A percentile compares a stretch with the other conserved stretches of the same genome.
phyloP scores from a whole-genome alignment of 2,888 invertebrate species.

The Chrysodeixis includens region DNA sequence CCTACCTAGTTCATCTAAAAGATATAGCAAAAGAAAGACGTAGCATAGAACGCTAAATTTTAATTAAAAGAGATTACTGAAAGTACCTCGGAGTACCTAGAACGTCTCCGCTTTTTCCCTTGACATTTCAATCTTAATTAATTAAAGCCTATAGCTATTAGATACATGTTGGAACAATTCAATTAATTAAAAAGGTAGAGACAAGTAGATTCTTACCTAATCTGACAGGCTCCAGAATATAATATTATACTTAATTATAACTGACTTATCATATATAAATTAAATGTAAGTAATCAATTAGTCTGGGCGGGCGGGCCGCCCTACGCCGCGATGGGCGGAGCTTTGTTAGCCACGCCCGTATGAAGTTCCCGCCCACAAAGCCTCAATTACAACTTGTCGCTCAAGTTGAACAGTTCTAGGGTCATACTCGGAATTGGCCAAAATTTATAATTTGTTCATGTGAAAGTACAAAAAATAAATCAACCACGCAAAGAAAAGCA shows the following conservation, averaged over 20 bases:
- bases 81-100: not conserved
- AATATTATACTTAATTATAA: slow-evolving; percentile 30
- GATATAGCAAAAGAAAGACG: too few relatives aligned
- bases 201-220: slow-evolving; percentile 9
- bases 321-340: slow-evolving; percentile 48
- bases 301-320: slow-evolving; percentile 46
- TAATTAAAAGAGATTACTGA: not conserved
- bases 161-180: not conserved
- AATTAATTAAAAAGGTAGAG: not conserved
- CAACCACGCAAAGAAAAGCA: too few relatives aligned
- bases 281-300: slow-evolving; percentile 59
- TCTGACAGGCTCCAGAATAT: slow-evolving; percentile 17
- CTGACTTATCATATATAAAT: slow-evolving; percentile 32
- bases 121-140: not conserved
- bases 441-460: slow-evolving; percentile 32
- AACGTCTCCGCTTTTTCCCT: not conserved
- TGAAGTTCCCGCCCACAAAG: slow-evolving; percentile 49
- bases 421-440: slow-evolving; percentile 9
- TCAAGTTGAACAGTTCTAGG: slow-evolving; percentile 40
- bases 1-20: too few relatives aligned
- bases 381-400: slow-evolving; percentile 51
- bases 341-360: slow-evolving; percentile 42
- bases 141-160: slow-evolving; percentile 1
- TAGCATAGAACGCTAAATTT: not conserved
- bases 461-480: not conserved